phyloP scores from a whole-genome alignment of 2,113 vertebrate genomes.

The Pteruthius melanotis region DNA sequence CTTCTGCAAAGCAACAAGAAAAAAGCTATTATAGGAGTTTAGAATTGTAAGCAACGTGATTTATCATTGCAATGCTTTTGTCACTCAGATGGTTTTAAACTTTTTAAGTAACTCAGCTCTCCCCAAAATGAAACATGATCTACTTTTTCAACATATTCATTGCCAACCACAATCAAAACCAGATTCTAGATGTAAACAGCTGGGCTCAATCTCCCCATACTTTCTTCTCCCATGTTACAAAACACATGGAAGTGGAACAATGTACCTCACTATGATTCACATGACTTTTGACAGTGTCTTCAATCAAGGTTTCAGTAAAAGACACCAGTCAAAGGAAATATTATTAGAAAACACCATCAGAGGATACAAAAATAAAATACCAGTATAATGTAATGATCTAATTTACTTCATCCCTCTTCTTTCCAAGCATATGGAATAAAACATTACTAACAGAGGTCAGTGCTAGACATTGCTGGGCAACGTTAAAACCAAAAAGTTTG shows the following conservation, averaged over 20 bases:
- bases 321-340: background rate
- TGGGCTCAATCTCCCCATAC: background rate
- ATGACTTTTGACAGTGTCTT: background rate
- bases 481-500: background rate
- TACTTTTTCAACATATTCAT: background rate
- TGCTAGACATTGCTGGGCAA: background rate
- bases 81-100: background rate
- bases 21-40: background rate
- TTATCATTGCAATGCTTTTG: background rate
- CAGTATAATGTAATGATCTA: background rate
- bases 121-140: background rate
- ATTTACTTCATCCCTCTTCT: background rate
- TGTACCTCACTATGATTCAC: background rate
- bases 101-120: background rate
- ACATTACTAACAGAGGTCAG: background rate
- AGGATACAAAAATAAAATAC: background rate
- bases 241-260: background rate
- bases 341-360: background rate
- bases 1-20: constrained; percentile 32
- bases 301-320: background rate
- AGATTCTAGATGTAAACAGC: background rate
- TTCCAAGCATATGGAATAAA: background rate
- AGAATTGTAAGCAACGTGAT: background rate
- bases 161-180: background rate
- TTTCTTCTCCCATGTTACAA: background rate